Conservation (phyloP, 2,113 vertebrate genomes). For the Ceratotherium simum region DNA sequence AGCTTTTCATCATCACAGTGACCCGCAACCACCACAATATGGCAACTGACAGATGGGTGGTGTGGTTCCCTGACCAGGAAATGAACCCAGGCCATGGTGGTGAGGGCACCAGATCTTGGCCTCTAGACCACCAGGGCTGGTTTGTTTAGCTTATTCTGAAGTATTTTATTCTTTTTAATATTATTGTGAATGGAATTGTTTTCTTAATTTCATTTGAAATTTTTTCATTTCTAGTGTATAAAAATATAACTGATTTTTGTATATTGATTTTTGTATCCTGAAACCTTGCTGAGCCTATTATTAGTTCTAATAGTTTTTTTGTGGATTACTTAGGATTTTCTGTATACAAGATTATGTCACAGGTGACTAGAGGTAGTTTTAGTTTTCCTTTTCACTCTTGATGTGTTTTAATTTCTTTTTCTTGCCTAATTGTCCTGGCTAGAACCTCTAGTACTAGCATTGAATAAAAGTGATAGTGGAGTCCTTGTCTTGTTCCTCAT, state of each 20-base stretch:
- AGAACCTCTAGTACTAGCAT: background rate
- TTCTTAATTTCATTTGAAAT: conserved; percentile 8
- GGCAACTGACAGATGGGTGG: no score
- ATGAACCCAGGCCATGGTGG: no score
- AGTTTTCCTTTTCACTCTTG: background rate
- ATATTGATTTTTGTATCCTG: background rate
- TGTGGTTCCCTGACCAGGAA: no score
- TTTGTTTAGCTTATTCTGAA: background rate
- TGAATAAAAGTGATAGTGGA: background rate
- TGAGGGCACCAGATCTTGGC: no score
- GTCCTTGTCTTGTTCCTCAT: background rate
- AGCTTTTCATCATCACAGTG: no score
- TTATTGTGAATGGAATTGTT: background rate
- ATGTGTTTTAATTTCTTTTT: background rate
- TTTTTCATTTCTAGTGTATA: background rate
- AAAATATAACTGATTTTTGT: background rate
- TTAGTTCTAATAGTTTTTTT: background rate
- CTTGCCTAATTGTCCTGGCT: background rate
- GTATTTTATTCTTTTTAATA: conserved; percentile 17
- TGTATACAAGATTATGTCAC: background rate
- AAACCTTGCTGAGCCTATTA: background rate
- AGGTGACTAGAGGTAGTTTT: background rate
- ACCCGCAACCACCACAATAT: no score
- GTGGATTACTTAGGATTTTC: background rate
- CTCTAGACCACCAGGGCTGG: no score